Evolutionary conservation across 2,888 invertebrate genomes (phyloP), one percentile per base, ranked within the genome.

Genomic region (Neuroscelio doddi): DNA sequence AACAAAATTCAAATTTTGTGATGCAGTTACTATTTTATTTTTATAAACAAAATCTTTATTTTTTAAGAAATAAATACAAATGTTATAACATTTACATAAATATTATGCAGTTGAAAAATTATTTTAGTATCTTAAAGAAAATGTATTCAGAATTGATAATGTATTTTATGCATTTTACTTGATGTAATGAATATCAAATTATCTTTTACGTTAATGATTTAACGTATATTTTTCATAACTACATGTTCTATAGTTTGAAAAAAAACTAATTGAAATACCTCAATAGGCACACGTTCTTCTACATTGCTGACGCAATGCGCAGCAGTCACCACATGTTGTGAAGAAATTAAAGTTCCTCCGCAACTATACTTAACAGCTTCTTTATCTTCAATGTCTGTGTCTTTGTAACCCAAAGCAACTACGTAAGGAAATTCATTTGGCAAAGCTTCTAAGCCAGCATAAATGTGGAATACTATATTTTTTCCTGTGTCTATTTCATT

Each of bases 301-400:
- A 74, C 21, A 52, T 81, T 82, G 17, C 27, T 76, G 12, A 82
- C 78, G 45, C 83, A 83, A 49, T 83, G 83, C 2, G 82, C 83
- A 1, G 83, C 82, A 0, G 82, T 82, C 3, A 83, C 61, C 1
- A 83, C 71, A 21, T 78, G 74, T 24, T 68, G 62, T 1, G 63
- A 16, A 0, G 80, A 77, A 46, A 83, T 81, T 46, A 83, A 66
- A 9, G 79, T 76, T 9, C 82, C 83, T 0, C 82, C 82, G 38
- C 83, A 83, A 1, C 36, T 47, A 24, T 82, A 83, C 30, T 50
- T 65, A 0, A 80, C 69, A 1, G 36, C 7, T 27, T 56, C 52
- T 4, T 52, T 9, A 5, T 50, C 44, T 4, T 72, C 52, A 0
- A 61, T 41, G 5, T 62, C 58, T 1, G 38, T 29, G 1, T 69